These are phyloP conservation scores for Hydrozoanthus gracilis DNA, from an alignment of 92 coral and sea anemone genomes.

Conservation along the genomic window DNA sequence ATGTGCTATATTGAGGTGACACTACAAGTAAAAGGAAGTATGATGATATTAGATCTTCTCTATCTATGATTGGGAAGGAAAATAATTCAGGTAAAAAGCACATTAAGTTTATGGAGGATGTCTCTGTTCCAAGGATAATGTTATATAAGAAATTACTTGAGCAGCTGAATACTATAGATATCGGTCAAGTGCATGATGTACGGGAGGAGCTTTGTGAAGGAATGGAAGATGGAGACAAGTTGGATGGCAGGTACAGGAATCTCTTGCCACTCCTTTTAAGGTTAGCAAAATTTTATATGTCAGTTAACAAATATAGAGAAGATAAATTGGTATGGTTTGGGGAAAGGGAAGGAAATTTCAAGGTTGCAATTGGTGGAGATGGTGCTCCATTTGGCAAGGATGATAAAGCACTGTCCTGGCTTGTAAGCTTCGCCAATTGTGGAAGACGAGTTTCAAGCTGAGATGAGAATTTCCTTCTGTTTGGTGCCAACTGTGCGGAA, in stretches of 20 bases:
- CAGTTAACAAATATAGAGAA: conserved; percentile 44
- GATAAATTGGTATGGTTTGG: conserved; percentile 56
- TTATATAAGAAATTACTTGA: conserved; percentile 33
- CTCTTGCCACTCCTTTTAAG: conserved; percentile 35
- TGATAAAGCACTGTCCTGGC: conserved; percentile 14
- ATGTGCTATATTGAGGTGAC: conserved; percentile 60
- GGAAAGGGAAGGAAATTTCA: conserved; percentile 32
- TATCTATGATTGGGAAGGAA: conserved; percentile 41
- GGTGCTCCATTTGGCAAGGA: conserved; percentile 39
- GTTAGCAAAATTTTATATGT: conserved; percentile 49
- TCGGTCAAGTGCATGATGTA: conserved; percentile 49
- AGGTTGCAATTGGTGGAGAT: conserved; percentile 41
- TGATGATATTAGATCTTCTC: conserved; percentile 49
- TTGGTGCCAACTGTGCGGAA: conserved; percentile 26
- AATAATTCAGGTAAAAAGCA: conserved; percentile 25
- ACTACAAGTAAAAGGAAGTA: conserved; percentile 61
- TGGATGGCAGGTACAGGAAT: conserved; percentile 59
- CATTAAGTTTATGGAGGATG: conserved; percentile 25
- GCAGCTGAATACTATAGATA: conserved; percentile 49
- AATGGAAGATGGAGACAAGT: conserved; percentile 41
- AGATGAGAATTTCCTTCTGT: conserved; percentile 7
- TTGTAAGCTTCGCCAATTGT: conserved; percentile 25
- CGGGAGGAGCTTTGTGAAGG: conserved; percentile 50
- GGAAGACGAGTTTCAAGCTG: conserved; percentile 21
- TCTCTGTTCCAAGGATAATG: conserved; percentile 18